Percentiles rank a stretch among this genome's conserved stretches.
phyloP scores from a whole-genome alignment of 2,888 invertebrate species.

The Tetragnatha montana region DNA sequence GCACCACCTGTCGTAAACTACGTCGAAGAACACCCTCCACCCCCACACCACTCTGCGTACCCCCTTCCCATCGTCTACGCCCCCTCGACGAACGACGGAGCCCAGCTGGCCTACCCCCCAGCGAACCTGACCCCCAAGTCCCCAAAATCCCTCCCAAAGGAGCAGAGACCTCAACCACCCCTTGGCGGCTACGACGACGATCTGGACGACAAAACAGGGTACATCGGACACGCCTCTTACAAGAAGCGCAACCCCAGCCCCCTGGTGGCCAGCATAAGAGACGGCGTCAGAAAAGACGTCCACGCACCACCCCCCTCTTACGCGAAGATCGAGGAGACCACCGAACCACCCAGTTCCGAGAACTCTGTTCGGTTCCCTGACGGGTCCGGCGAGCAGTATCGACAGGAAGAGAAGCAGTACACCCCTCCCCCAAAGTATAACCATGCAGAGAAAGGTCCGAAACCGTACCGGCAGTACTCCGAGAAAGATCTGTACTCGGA shows the following conservation, averaged over 20 bases:
- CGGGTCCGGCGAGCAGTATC: neutral
- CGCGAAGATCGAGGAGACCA: conserved; percentile 22
- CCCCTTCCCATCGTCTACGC: conserved; percentile 58
- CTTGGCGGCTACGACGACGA: conserved; percentile 51
- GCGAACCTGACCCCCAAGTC: conserved; percentile 28
- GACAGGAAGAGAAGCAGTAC: too few species aligned
- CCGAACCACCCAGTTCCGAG: conserved; percentile 25
- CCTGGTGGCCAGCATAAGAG: conserved; percentile 54
- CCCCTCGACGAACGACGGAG: conserved; percentile 55
- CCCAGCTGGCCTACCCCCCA: conserved; percentile 63
- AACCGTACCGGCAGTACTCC: conserved; percentile 6
- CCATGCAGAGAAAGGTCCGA: conserved; percentile 16
- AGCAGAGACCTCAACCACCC: neutral
- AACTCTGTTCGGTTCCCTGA: conserved; percentile 47
- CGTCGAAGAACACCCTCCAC: conserved; percentile 31
- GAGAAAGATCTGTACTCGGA: conserved; percentile 30
- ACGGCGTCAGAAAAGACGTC: conserved; percentile 50
- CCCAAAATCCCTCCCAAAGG: neutral
- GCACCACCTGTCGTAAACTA: conserved; percentile 55
- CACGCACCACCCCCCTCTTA: conserved; percentile 51
- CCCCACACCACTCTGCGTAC: conserved; percentile 1
- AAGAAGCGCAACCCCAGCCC: conserved; percentile 45
- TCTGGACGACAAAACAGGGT: conserved; percentile 31
- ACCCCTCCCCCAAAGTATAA: neutral
- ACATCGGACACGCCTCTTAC: conserved; percentile 64